A percentile compares a stretch with the other conserved stretches of the same genome.
Conservation (phyloP, 2,888 invertebrate species). For the Perdita meconis region DNA sequence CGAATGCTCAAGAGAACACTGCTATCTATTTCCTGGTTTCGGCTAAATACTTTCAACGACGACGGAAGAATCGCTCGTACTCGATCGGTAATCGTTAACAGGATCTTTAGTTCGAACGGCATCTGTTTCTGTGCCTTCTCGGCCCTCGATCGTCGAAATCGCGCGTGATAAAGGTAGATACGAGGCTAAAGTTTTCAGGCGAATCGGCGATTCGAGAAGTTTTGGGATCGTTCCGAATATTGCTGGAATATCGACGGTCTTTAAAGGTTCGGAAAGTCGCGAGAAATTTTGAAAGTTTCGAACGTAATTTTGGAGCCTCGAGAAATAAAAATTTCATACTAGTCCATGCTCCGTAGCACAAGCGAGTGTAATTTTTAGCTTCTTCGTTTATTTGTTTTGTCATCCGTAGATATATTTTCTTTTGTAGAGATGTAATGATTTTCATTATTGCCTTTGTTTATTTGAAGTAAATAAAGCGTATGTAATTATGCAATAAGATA, state of each 20-base stretch:
- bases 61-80: no score
- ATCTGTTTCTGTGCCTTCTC: conserved; percentile 19
- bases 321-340: conserved; percentile 42
- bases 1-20: conserved; percentile 35
- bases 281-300: conserved; percentile 49
- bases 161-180: conserved; percentile 32
- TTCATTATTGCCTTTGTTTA: no score
- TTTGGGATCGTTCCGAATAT: conserved; percentile 40
- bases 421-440: no score
- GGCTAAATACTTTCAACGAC: conserved; percentile 23
- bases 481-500: no score
- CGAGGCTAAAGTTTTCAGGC: conserved; percentile 36
- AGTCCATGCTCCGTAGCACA: conserved; percentile 27
- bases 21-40: conserved; percentile 44
- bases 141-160: conserved; percentile 15
- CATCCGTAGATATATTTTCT: no score
- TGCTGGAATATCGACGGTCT: conserved; percentile 39
- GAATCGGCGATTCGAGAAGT: conserved; percentile 45
- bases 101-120: background rate
- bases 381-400: no score
- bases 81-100: background rate
- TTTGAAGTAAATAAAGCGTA: no score
- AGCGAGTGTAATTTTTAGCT: conserved; percentile 30
- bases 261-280: conserved; percentile 46
- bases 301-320: conserved; percentile 30